Base-by-base conservation (phyloP, 2,797 vertebrate genomes). In the Sebastes hubbsi region DNA sequence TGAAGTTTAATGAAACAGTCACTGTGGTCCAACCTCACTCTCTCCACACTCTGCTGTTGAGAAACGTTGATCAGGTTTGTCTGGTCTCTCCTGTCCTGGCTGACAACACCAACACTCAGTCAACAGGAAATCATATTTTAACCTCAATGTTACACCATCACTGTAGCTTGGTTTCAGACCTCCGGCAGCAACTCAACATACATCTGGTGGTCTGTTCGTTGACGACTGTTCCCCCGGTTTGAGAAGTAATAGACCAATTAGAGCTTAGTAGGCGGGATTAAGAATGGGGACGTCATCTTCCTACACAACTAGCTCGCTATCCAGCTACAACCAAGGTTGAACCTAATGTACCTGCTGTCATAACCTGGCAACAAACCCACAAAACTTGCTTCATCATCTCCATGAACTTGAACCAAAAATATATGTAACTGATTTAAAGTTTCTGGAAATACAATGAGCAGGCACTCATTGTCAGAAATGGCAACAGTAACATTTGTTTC, bases 51-150 rank as follows among this genome's bases (percentile, higher is more conserved):
- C 52, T 20, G 22, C 49, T 64, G 61, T 29, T 78, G 61, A 46
- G 70, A 72, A 38, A 38, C 1, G 16, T 7, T 18, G 16, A 80
- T 84, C 86, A 61, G 65, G 90, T 91, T 88, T 4, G 38, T 86
- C 87, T 73, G 78, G 89, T 90, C 59, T 77, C 46, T 66, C 79
- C 75, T 70, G 73, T 80, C 16, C 36, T 34, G 55, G 22, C 56
- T 77, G 62, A 60, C 32, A 32, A 30, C 30, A 14, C 2, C 22
- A 22, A 32, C 34, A 36, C 46, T 5, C 12, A 24, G 32, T 42
- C 60, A 72, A 56, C 63, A 56, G 13, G 24, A 65, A 72, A 63
- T 29, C 63, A 38, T 11, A 25, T 46, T 25, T 52, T 66, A 13
- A 65, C 34, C 34, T 34, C 10, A 8, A 29, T 18, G 16, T 59